phyloP scores from a whole-genome alignment of 2,113 vertebrate genomes.

The Plestiodon gilberti region DNA sequence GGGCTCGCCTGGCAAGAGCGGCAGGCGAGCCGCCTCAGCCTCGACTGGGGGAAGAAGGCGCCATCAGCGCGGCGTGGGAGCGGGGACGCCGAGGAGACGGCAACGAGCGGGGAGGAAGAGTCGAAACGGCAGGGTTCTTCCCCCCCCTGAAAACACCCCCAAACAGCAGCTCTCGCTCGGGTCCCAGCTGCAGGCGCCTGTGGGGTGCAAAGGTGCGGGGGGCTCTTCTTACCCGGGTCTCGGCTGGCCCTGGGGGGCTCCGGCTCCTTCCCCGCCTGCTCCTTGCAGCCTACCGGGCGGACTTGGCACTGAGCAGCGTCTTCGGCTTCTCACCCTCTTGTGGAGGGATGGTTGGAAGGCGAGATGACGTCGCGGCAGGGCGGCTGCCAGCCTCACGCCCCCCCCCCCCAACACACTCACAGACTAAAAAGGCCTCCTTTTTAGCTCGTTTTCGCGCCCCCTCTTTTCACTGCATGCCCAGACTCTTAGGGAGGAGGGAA shows the following conservation, averaged over 20 bases:
- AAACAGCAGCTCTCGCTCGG: too few relatives aligned
- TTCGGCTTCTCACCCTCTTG: constrained; percentile 71
- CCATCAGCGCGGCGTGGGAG: too few relatives aligned
- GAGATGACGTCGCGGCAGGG: constrained; percentile 81
- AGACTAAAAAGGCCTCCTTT: background rate
- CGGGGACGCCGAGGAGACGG: background rate
- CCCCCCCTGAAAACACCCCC: too few relatives aligned
- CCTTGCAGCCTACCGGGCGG: constrained; percentile 40
- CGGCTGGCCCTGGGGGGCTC: background rate
- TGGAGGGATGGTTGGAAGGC: constrained; percentile 77
- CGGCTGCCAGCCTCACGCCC: constrained; percentile 71
- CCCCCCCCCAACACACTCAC: constrained; percentile 17
- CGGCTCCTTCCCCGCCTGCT: constrained; percentile 37
- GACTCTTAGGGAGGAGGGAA: background rate
- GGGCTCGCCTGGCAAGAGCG: background rate
- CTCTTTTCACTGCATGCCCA: background rate
- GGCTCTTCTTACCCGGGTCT: too few relatives aligned
- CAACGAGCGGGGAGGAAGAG: too few relatives aligned
- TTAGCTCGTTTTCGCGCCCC: background rate
- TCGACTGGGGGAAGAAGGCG: too few relatives aligned
- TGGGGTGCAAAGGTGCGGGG: too few relatives aligned
- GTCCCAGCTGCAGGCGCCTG: too few relatives aligned
- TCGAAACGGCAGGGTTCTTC: too few relatives aligned
- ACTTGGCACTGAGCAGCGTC: constrained; percentile 66
- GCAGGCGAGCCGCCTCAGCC: background rate